Conservation (phyloP, 2,888 invertebrate species). For the Calephelis perditalis region DNA sequence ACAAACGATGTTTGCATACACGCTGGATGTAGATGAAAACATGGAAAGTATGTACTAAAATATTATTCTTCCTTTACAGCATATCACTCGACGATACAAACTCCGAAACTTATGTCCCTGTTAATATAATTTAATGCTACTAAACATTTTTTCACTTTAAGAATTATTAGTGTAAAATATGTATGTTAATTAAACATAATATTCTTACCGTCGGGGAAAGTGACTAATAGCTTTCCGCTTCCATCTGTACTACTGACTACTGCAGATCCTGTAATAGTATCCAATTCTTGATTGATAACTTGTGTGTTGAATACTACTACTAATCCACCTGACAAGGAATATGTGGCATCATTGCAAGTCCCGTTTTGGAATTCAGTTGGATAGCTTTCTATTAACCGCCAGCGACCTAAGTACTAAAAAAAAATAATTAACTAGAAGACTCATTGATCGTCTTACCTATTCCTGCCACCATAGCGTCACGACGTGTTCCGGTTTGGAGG, state of each 20-base stretch:
- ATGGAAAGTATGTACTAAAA: too few relatives aligned
- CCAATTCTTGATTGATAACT: slow-evolving; percentile 40
- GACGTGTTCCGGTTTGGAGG: too few relatives aligned
- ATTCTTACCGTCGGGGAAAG: slow-evolving; percentile 29
- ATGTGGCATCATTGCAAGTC: slow-evolving; percentile 46
- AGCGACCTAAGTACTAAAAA: slow-evolving; percentile 41
- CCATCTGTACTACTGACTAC: slow-evolving; percentile 70
- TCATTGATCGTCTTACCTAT: too few relatives aligned
- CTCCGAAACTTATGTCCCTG: too few relatives aligned
- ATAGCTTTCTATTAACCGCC: slow-evolving; percentile 52
- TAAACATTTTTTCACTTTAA: background rate
- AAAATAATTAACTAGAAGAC: too few relatives aligned
- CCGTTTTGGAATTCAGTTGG: slow-evolving; percentile 45
- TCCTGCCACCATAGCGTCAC: too few relatives aligned
- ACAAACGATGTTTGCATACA: too few relatives aligned
- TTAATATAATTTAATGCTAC: slow-evolving; percentile 1
- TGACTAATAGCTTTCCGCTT: slow-evolving; percentile 78
- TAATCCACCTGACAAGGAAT: slow-evolving; percentile 33
- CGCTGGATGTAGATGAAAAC: too few relatives aligned
- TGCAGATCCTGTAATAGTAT: slow-evolving; percentile 42
- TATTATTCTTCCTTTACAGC: too few relatives aligned
- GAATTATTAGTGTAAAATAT: too few relatives aligned
- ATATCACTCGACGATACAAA: too few relatives aligned
- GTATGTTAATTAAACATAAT: background rate
- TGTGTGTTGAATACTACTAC: slow-evolving; percentile 45